Evolutionary conservation across 2,113 vertebrate species (phyloP).

Genomic region (Propithecus coquereli): DNA sequence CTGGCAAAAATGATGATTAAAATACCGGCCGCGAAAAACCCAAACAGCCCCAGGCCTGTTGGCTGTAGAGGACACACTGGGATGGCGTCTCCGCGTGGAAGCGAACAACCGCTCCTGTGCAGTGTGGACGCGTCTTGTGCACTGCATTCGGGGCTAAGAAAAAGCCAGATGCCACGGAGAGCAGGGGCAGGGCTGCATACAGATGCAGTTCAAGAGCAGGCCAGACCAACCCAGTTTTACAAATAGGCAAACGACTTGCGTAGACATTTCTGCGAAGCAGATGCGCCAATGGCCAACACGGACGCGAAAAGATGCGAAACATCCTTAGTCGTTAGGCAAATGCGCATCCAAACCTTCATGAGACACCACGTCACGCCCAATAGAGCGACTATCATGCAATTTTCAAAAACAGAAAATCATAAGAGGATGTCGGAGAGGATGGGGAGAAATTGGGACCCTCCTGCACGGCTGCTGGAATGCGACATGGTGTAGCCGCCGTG

Average conservation of each 20-base stretch:
- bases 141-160: neutral
- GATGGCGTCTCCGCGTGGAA: neutral
- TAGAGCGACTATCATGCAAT: neutral
- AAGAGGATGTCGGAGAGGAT: too few species aligned
- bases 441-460: too few species aligned
- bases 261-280: neutral
- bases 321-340: neutral
- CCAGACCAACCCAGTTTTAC: too few species aligned
- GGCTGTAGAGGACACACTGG: neutral
- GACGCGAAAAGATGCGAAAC: fast-evolving
- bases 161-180: neutral
- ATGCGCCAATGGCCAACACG: neutral
- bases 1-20: neutral
- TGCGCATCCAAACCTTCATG: neutral
- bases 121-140: too few species aligned
- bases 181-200: fast-evolving
- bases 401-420: too few species aligned
- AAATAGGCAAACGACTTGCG: too few species aligned
- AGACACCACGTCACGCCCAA: too few species aligned
- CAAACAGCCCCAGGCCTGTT: neutral
- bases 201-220: neutral
- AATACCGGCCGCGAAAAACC: neutral
- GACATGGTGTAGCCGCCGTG: too few species aligned
- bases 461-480: too few species aligned
- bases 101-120: neutral